These are phyloP conservation scores for Mechanitis messenoides DNA, from an alignment of 2,888 invertebrate species.

Conservation along the genomic window DNA sequence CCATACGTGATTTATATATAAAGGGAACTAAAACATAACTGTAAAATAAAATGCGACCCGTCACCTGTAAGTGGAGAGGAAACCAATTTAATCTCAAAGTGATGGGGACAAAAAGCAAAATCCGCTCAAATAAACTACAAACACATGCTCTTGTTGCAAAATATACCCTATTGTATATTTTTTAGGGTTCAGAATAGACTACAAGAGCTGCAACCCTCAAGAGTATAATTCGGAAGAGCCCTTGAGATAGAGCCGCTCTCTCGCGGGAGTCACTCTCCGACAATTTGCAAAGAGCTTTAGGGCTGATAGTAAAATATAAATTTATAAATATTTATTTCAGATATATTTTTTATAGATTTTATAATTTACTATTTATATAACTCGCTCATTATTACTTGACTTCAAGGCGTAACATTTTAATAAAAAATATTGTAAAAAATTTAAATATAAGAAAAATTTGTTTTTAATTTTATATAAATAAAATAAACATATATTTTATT, in stretches of 20 bases:
- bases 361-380: no score
- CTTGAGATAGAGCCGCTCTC: slow-evolving; percentile 43
- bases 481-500: no score
- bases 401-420: no score
- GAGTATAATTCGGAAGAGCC: slow-evolving; percentile 34
- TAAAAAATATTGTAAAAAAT: no score
- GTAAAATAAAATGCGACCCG: slow-evolving; percentile 3
- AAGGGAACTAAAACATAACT: slow-evolving; percentile 2
- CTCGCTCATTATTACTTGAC: no score
- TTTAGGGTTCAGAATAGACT: slow-evolving; percentile 13
- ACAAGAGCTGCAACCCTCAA: slow-evolving; percentile 15
- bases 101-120: slow-evolving; percentile 26
- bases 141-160: not conserved
- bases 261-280: slow-evolving; percentile 42
- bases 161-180: not conserved
- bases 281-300: slow-evolving; percentile 31
- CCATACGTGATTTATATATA: not conserved
- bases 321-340: no score
- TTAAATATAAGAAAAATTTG: no score
- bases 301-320: slow-evolving; percentile 35
- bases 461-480: no score
- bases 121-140: slow-evolving; percentile 20
- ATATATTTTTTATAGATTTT: no score
- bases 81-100: slow-evolving; percentile 21
- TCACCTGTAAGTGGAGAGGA: slow-evolving; percentile 22